Base-by-base conservation (phyloP, 2,113 vertebrate genomes). In the Chamaetylas fuelleborni region DNA sequence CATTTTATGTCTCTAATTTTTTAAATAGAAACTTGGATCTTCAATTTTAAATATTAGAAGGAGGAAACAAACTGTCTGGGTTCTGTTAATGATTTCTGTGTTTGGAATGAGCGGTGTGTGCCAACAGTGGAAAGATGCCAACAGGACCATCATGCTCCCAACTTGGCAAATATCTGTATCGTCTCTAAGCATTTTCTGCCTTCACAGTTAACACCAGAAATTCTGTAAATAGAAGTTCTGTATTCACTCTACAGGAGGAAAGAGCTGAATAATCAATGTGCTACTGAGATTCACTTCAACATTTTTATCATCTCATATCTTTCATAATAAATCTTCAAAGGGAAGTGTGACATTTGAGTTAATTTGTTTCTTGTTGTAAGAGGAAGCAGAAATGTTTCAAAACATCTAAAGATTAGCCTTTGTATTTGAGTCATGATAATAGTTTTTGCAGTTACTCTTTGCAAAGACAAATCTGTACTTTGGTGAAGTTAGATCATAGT, bases 21-120 rank as follows among this genome's bases (percentile, higher is more conserved):
- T 96, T 60, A 84, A 90, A 90, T 86, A 95, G 87, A 88, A 94
- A 93, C 88, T 94, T 96, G 90, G 79, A 95, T 96, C 88, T 93
- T 93, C 88, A 60, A 8, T 92, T 95, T 96, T 69, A 93, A 96
- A 94, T 96, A 94, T 90, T 93, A 95, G 86, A 66, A 92, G 80
- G 69, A 81, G 82, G 90, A 92, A 95, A 42, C 90, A 88, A 95
- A 88, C 96, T 90, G 95, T 96, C 96, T 96, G 94, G 57, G 47
- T 94, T 94, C 86, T 96, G 80, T 90, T 94, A 95, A 95, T 92
- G 76, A 90, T 95, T 95, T 94, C 88, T 96, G 60, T 93, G 69
- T 88, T 93, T 88, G 76, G 85, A 90, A 88, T 93, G 88, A 96
- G 82, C 7, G 22, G 20, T 74, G 80, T 70, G 80, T 77, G 94